phyloP scores from a whole-genome alignment of 2,797 vertebrate species.

The Nothura maculosa region DNA sequence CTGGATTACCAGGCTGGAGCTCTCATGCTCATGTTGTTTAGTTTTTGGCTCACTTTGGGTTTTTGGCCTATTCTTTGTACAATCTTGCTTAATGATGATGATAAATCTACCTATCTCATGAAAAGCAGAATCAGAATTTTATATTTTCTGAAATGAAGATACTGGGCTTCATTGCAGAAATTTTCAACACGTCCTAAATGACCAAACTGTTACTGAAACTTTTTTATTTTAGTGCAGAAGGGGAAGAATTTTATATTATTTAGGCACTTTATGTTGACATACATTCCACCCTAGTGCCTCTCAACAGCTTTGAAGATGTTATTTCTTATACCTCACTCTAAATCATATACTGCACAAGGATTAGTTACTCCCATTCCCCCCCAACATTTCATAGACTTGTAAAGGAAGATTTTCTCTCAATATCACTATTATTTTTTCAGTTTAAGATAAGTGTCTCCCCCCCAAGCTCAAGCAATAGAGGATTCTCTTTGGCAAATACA shows the following conservation, averaged over 20 bases:
- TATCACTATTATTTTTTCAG: background rate
- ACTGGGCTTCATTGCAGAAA: background rate
- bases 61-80: background rate
- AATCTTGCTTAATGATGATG: too few relatives aligned
- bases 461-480: conserved; percentile 18
- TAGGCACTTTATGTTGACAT: conserved; percentile 65
- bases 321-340: background rate
- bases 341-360: conserved; percentile 32
- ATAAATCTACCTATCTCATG: too few relatives aligned
- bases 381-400: background rate
- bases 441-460: background rate
- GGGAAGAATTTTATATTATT: conserved; percentile 22
- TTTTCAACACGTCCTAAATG: background rate
- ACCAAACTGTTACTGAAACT: background rate
- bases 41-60: background rate
- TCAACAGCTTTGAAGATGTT: background rate
- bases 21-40: background rate
- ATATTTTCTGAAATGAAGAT: background rate
- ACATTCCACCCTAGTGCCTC: conserved; percentile 64
- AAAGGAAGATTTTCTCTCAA: background rate
- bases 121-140: background rate
- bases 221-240: conserved; percentile 9
- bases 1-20: conserved; percentile 10
- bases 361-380: background rate
- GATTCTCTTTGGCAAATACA: conserved; percentile 69